phyloP scores from a whole-genome alignment of 53 echinoderm and acorn worm genomes.

The Mesocentrotus franciscanus region DNA sequence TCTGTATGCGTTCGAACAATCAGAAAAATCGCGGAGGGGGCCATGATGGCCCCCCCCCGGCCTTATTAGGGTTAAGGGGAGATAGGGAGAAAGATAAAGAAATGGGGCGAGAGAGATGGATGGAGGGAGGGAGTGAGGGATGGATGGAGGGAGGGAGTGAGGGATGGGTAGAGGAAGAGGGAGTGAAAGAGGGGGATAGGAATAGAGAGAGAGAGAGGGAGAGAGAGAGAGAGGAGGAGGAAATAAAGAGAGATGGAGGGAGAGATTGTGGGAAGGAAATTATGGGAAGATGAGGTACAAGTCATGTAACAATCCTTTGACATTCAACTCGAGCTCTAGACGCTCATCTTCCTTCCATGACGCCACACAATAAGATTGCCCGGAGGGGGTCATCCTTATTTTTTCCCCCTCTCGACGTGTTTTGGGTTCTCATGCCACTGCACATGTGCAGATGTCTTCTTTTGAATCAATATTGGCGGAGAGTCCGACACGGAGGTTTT shows the following conservation, averaged over 20 bases:
- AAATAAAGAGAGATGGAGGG: no score
- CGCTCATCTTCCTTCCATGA: neutral
- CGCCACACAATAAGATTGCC: constrained; percentile 31
- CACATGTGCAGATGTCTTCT: constrained; percentile 35
- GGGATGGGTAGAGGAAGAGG: no score
- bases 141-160: neutral
- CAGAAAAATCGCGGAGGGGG: no score
- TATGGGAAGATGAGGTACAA: constrained; percentile 1
- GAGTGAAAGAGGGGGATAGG: no score
- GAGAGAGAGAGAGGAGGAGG: no score
- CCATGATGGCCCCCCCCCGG: no score
- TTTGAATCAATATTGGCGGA: constrained; percentile 40
- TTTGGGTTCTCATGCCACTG: constrained; percentile 9
- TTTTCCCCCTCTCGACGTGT: constrained; percentile 14
- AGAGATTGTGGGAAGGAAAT: neutral
- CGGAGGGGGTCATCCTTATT: neutral
- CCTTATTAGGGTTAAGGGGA: no score
- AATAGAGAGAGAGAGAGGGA: no score
- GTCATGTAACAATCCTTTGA: constrained; percentile 1
- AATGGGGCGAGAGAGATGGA: neutral
- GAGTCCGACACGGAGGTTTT: neutral
- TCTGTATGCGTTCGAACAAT: no score
- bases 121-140: neutral
- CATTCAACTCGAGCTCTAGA: constrained; percentile 15
- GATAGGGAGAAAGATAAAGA: no score